Percentiles rank a stretch among this genome's conserved stretches.
Conservation (phyloP, 2,888 invertebrate species). For the Hypselothyrea guttata region DNA sequence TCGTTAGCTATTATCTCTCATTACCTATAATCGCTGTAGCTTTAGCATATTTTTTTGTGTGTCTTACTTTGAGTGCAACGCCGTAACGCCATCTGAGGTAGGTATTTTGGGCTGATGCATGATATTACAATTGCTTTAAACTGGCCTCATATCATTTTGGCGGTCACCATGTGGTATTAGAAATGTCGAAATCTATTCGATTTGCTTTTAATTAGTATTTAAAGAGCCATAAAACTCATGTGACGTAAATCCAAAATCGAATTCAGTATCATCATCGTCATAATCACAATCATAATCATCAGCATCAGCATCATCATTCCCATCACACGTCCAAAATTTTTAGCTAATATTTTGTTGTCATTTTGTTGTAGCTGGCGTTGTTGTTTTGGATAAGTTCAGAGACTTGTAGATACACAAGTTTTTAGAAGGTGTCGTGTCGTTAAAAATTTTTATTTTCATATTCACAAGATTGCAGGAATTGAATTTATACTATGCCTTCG, state of each 20-base stretch:
- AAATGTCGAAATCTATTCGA: constrained; percentile 15
- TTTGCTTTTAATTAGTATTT: constrained; percentile 63
- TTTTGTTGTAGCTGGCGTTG: not conserved
- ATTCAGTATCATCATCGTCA: constrained; percentile 1
- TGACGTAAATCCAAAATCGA: constrained; percentile 63
- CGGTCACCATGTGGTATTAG: constrained; percentile 30
- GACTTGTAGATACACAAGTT: constrained; percentile 21
- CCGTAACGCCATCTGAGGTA: constrained; percentile 44
- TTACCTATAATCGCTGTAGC: not conserved
- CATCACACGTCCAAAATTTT: constrained; percentile 3
- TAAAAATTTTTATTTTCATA: constrained; percentile 61
- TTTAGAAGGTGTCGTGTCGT: constrained; percentile 60
- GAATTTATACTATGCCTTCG: constrained; percentile 20
- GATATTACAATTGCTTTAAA: no score
- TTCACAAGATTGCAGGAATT: constrained; percentile 48
- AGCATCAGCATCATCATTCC: no score
- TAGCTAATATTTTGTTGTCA: constrained; percentile 11
- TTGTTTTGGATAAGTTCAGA: constrained; percentile 12
- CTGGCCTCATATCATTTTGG: constrained; percentile 25
- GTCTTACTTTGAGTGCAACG: constrained; percentile 23
- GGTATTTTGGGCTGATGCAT: constrained; percentile 12
- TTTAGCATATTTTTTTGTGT: constrained; percentile 2
- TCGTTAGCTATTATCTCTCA: constrained; percentile 2
- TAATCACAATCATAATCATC: not conserved
- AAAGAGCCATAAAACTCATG: constrained; percentile 67